These are phyloP conservation scores for Conus canariensis DNA, from an alignment of 2,888 invertebrate species.

Conservation along the genomic window DNA sequence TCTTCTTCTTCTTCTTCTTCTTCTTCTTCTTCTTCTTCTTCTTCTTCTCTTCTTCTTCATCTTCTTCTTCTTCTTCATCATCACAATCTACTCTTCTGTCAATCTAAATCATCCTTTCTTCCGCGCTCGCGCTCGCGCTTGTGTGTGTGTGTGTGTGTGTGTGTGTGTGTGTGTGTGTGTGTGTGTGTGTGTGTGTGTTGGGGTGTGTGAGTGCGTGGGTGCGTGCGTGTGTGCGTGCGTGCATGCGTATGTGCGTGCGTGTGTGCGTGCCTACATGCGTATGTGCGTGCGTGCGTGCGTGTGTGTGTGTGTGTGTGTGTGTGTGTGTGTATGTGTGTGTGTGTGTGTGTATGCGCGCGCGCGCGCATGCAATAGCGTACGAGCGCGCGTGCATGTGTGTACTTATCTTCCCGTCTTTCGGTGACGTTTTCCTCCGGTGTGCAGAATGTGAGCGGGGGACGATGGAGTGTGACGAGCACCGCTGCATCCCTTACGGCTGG, in stretches of 20 bases:
- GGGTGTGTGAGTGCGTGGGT: not conserved
- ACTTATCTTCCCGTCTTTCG: not conserved
- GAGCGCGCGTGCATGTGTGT: not conserved
- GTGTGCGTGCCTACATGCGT: not conserved
- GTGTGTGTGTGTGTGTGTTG: not conserved
- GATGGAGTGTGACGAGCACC: conserved; percentile 60
- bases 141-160: not conserved
- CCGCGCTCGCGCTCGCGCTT: not conserved
- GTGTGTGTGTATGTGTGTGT: not conserved
- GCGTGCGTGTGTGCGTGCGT: conserved; percentile 18
- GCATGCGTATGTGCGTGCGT: not conserved
- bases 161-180: not conserved
- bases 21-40: too few species aligned
- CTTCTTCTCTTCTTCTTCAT: too few species aligned
- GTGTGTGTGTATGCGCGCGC: not conserved
- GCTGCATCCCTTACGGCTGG: conserved; percentile 53
- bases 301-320: not conserved
- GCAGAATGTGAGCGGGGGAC: conserved; percentile 61
- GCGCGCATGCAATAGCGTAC: not conserved
- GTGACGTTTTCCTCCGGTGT: not conserved
- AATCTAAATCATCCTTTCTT: too few species aligned
- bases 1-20: too few species aligned
- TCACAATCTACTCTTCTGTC: too few species aligned
- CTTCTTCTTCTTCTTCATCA: too few species aligned
- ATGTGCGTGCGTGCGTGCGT: not conserved